phyloP scores from a whole-genome alignment of 2,797 vertebrate species.

The Enteromius argenteus region DNA sequence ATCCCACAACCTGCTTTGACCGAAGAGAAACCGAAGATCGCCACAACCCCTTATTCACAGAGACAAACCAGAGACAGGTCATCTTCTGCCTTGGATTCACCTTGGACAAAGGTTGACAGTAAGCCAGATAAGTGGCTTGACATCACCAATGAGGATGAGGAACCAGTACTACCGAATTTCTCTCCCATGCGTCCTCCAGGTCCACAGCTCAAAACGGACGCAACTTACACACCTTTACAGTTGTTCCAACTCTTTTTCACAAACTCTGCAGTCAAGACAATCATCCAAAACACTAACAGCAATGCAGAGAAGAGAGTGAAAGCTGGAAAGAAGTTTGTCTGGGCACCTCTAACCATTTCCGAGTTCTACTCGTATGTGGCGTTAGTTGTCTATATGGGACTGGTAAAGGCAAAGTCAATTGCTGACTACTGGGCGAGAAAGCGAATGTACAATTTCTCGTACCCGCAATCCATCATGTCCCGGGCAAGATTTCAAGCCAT shows the following conservation, averaged over 20 bases:
- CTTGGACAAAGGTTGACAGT: not conserved
- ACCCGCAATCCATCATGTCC: conserved; percentile 39
- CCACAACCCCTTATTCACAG: not conserved
- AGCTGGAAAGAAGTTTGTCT: conserved; percentile 9
- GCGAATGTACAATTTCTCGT: conserved; percentile 4
- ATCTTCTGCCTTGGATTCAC: not conserved
- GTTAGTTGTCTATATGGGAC: conserved; percentile 47
- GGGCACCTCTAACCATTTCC: conserved; percentile 21
- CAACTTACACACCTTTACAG: not conserved
- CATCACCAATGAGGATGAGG: conserved; percentile 10
- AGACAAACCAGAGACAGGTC: not conserved
- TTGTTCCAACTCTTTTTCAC: conserved; percentile 48
- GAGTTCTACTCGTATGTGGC: conserved; percentile 40
- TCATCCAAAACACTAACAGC: conserved; percentile 45
- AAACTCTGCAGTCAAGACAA: conserved; percentile 26
- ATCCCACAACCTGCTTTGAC: not conserved
- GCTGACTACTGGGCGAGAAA: conserved; percentile 49
- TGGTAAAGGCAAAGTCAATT: conserved; percentile 17
- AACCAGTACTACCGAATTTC: conserved; percentile 5
- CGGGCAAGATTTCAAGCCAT: conserved; percentile 33
- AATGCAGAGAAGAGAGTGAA: not conserved
- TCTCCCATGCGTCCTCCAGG: conserved; percentile 34
- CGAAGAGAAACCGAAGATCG: not conserved
- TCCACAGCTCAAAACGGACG: not conserved
- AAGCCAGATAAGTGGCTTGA: conserved; percentile 34